These are phyloP conservation scores for Drosophila lacicola DNA, from an alignment of 2,888 invertebrate genomes.

Conservation along the genomic window DNA sequence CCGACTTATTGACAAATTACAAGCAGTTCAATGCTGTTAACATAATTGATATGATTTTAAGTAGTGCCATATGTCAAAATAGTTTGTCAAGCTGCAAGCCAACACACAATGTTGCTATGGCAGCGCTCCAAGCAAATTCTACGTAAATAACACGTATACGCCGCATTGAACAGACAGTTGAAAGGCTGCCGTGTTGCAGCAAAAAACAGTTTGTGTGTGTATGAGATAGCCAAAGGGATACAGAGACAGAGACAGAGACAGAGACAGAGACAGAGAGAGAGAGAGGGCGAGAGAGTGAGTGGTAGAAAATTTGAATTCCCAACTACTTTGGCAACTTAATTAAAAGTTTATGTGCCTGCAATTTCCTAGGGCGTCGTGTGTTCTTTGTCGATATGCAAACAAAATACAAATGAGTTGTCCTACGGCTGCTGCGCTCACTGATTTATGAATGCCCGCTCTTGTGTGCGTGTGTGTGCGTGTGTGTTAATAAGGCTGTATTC, in stretches of 20 bases:
- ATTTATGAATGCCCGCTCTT: constrained; percentile 23
- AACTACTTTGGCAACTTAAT: constrained; percentile 73
- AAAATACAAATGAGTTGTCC: constrained; percentile 50
- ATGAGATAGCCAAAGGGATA: neutral
- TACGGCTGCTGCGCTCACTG: constrained; percentile 20
- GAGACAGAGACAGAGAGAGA: neutral
- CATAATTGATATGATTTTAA: constrained; percentile 12
- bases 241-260: neutral
- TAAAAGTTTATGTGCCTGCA: constrained; percentile 72
- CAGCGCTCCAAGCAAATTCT: constrained; percentile 15
- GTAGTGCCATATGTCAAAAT: constrained; percentile 6
- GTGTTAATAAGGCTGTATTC: neutral
- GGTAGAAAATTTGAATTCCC: constrained; percentile 29
- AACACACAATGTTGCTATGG: constrained; percentile 11
- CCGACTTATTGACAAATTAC: neutral
- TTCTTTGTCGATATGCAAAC: constrained; percentile 40
- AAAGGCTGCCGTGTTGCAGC: constrained; percentile 2
- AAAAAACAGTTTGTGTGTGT: neutral
- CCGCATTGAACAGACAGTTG: constrained; percentile 28
- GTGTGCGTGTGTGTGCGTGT: neutral
- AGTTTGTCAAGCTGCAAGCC: neutral
- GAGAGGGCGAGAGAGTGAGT: neutral
- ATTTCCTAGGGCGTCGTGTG: constrained; percentile 61
- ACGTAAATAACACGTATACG: constrained; percentile 41
- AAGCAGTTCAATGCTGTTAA: constrained; percentile 1